Evolutionary conservation across 1,140 invertebrate genomes (phyloP).

Genomic region (Bombus breviceps): DNA sequence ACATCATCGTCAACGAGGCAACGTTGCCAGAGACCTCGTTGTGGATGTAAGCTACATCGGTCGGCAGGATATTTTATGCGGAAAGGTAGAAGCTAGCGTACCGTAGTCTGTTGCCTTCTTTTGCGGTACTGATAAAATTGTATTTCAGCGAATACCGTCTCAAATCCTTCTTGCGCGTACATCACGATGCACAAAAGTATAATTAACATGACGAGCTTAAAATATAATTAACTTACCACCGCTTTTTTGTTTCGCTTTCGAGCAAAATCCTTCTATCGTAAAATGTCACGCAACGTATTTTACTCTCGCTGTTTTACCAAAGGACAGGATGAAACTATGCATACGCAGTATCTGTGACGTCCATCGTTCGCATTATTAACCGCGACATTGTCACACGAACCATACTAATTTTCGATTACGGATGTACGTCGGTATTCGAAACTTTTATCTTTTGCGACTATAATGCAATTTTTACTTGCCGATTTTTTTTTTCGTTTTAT

Average conservation of each 20-base stretch:
- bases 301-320: background rate
- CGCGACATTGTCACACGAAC: too few relatives aligned
- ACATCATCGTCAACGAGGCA: background rate
- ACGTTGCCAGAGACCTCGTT: background rate
- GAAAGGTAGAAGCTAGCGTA: background rate
- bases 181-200: background rate
- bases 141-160: background rate
- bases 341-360: too few relatives aligned
- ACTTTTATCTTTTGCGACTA: too few relatives aligned
- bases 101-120: background rate
- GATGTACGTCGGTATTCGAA: too few relatives aligned
- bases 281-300: too few relatives aligned
- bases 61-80: constrained; percentile 12
- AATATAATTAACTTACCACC: background rate
- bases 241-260: background rate
- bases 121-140: background rate
- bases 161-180: background rate
- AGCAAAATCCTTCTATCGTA: background rate
- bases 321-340: background rate
- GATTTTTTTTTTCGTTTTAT: too few relatives aligned
- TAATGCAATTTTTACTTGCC: too few relatives aligned
- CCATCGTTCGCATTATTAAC: too few relatives aligned
- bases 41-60: constrained; percentile 27
- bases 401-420: too few relatives aligned
- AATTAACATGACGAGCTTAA: background rate